A percentile compares a stretch with the other conserved stretches of the same genome.
These are phyloP conservation scores for Bombus pyrosoma DNA, from an alignment of 1,140 invertebrate species.

Conservation along the genomic window DNA sequence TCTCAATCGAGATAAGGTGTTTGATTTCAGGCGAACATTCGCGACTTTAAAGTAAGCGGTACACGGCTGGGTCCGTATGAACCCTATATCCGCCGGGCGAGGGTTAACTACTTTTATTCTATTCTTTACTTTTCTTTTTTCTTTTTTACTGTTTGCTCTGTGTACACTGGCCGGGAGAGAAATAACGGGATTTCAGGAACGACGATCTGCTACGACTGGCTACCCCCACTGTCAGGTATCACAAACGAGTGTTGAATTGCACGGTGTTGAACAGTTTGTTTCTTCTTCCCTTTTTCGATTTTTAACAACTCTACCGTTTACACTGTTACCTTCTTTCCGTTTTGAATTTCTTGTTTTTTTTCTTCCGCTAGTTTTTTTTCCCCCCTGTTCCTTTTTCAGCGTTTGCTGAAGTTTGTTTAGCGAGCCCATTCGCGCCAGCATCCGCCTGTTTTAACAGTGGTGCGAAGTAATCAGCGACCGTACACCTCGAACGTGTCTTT, in stretches of 20 bases:
- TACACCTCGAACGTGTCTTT: neutral
- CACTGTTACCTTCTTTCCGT: neutral
- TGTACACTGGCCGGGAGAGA: neutral
- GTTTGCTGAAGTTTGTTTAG: constrained; percentile 53
- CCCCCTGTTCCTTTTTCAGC: neutral
- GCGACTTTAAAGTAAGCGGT: neutral
- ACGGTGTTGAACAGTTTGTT: constrained; percentile 72
- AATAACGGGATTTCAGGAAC: constrained; percentile 50
- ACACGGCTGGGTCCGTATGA: neutral
- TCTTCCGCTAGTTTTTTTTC: constrained; percentile 5
- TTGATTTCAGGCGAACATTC: neutral
- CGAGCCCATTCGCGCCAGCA: constrained; percentile 32
- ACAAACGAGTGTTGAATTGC: constrained; percentile 72
- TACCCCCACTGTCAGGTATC: constrained; percentile 75
- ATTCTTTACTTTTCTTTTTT: neutral
- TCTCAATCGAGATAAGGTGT: too few relatives aligned
- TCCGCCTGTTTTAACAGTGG: constrained; percentile 22
- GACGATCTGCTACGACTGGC: constrained; percentile 68
- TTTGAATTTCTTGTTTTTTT: constrained; percentile 37
- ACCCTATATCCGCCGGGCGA: neutral
- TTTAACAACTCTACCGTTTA: constrained; percentile 20
- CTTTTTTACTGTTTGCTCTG: neutral
- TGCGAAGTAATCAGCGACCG: constrained; percentile 29
- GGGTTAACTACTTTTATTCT: neutral
- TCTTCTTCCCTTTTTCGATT: constrained; percentile 35